Percentiles rank a stretch among this genome's conserved stretches.
Conservation (phyloP, 2,113 vertebrate genomes). For the Vimba vimba region DNA sequence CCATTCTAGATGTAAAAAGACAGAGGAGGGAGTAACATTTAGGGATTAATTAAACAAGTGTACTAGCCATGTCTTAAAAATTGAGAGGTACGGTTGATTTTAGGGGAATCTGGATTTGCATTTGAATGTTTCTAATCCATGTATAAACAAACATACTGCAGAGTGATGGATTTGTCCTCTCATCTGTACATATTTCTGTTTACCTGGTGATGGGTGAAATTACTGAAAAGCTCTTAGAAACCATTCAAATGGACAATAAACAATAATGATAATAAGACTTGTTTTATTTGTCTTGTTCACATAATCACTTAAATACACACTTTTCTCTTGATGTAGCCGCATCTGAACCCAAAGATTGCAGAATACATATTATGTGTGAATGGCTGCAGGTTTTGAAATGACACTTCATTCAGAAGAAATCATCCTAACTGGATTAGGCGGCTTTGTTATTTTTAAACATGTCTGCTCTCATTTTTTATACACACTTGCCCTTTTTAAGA, state of each 20-base stretch:
- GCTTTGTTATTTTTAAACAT: neutral
- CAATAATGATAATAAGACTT: neutral
- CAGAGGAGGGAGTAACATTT: neutral
- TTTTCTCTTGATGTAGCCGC: neutral
- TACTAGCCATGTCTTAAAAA: neutral
- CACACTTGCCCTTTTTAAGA: neutral
- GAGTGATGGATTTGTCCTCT: neutral
- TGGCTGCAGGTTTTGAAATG: neutral
- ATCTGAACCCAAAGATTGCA: neutral
- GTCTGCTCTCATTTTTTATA: neutral
- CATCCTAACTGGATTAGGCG: neutral
- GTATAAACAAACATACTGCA: neutral
- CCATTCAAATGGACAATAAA: constrained; percentile 14
- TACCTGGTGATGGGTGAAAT: constrained; percentile 3
- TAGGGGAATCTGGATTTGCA: neutral
- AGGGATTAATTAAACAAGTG: neutral
- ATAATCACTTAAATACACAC: neutral
- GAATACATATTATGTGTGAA: neutral
- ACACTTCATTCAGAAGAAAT: neutral
- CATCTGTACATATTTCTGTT: constrained; percentile 5
- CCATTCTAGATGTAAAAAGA: neutral
- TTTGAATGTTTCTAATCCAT: neutral
- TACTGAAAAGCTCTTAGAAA: neutral
- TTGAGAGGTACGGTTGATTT: neutral
- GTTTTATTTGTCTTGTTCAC: neutral